A percentile compares a stretch with the other conserved stretches of the same genome.
Conservation (phyloP, 2,888 invertebrate genomes). For the Tiliacea citrago region DNA sequence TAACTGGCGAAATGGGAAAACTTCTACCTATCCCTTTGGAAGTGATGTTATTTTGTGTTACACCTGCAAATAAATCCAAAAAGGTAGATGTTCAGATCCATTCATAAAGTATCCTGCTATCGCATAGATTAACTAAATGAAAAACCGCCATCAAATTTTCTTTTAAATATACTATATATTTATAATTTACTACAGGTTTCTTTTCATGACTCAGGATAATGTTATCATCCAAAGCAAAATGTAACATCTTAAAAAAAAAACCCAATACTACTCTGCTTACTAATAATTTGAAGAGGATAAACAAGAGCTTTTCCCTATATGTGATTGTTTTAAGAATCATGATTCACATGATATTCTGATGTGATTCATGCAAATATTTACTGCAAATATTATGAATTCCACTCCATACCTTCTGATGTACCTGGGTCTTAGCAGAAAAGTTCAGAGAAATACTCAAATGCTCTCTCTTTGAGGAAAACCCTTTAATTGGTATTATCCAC, state of each 20-base stretch:
- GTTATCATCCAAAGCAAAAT: not conserved
- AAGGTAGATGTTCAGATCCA: not conserved
- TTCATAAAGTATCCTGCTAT: not conserved
- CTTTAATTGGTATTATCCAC: not conserved
- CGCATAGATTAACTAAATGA: no score
- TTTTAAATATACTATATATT: no score
- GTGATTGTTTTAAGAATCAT: slow-evolving; percentile 5
- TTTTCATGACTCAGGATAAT: not conserved
- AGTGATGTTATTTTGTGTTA: not conserved
- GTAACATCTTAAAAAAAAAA: not conserved
- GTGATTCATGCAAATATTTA: slow-evolving; percentile 19
- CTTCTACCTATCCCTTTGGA: not conserved
- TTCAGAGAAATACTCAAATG: not conserved
- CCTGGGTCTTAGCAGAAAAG: not conserved
- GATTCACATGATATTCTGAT: not conserved
- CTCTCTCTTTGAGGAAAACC: not conserved
- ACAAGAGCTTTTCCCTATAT: slow-evolving; percentile 14
- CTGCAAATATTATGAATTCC: slow-evolving; percentile 2
- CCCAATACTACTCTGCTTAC: not conserved
- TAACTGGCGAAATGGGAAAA: not conserved
- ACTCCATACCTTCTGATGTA: not conserved
- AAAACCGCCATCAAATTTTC: no score
- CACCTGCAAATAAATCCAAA: not conserved
- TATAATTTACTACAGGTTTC: not conserved
- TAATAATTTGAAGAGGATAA: slow-evolving; percentile 21